Percentiles rank a stretch among this genome's conserved stretches.
Conservation (phyloP, 2,888 invertebrate genomes). For the Magallana nippona region DNA sequence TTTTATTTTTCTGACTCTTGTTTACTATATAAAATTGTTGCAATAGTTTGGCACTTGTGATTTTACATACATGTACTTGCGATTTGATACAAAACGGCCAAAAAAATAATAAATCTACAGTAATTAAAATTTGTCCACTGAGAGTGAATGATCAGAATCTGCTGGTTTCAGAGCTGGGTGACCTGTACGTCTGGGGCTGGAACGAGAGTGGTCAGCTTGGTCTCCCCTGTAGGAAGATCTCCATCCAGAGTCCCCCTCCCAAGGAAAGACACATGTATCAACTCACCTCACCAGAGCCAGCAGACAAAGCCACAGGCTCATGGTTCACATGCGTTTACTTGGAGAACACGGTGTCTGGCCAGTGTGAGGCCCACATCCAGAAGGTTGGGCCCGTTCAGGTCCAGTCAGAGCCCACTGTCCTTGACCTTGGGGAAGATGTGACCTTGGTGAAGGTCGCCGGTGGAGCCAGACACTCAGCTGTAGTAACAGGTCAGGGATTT, state of each 20-base stretch:
- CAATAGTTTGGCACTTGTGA: too few relatives aligned
- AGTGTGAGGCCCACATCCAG: conserved; percentile 46
- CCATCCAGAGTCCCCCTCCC: neutral
- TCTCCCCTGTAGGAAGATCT: conserved; percentile 75
- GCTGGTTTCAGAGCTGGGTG: conserved; percentile 82
- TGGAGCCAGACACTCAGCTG: conserved; percentile 89
- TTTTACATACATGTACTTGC: too few relatives aligned
- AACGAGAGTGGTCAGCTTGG: conserved; percentile 93
- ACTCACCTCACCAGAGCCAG: neutral
- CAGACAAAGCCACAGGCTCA: too few relatives aligned
- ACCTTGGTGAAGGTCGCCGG: conserved; percentile 83
- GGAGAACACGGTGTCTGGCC: neutral
- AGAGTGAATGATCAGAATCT: neutral
- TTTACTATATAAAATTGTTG: too few relatives aligned
- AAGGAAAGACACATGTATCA: neutral
- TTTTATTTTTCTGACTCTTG: too few relatives aligned
- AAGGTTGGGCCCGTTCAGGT: conserved; percentile 55
- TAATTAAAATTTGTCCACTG: too few relatives aligned
- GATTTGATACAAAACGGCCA: too few relatives aligned
- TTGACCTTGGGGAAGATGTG: conserved; percentile 59
- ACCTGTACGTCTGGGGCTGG: conserved; percentile 95
- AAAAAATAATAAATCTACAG: too few relatives aligned
- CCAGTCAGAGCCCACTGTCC: conserved; percentile 58
- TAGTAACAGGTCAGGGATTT: conserved; percentile 82
- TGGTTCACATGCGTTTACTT: neutral